A percentile compares a stretch with the other conserved stretches of the same genome.
phyloP scores from a whole-genome alignment of 1,140 invertebrate species.

The Drosophila nebulosa region DNA sequence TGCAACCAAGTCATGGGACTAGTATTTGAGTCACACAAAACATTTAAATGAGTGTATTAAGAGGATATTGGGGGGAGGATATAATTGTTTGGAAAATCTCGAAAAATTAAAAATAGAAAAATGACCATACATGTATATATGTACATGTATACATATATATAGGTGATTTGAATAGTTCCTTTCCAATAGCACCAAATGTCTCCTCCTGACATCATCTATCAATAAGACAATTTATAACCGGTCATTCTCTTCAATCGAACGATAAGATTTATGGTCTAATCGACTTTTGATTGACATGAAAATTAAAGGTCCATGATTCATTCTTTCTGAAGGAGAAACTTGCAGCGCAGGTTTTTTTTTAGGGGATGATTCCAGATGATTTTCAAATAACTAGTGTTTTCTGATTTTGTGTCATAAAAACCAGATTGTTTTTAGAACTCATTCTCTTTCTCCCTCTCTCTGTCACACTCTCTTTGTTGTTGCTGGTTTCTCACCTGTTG shows the following conservation, averaged over 20 bases:
- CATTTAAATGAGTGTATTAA: too few relatives aligned
- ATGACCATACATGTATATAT: too few relatives aligned
- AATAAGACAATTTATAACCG: conserved; percentile 9
- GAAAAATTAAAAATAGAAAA: too few relatives aligned
- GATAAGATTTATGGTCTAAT: conserved; percentile 1
- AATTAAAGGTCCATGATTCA: neutral
- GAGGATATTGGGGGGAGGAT: too few relatives aligned
- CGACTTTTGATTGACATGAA: neutral
- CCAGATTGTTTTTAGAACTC: neutral
- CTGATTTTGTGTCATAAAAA: neutral
- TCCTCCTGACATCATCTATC: neutral
- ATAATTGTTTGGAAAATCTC: too few relatives aligned
- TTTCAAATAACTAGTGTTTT: neutral
- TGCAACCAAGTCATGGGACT: neutral
- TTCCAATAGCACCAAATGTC: neutral
- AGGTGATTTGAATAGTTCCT: too few relatives aligned
- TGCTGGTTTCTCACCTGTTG: conserved; percentile 61
- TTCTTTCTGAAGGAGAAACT: neutral
- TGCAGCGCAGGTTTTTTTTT: neutral
- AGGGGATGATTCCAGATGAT: neutral
- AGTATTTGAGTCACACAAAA: too few relatives aligned
- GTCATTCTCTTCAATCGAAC: conserved; percentile 18
- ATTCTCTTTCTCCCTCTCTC: conserved; percentile 7
- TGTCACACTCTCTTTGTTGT: neutral
- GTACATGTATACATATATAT: too few relatives aligned